Evolutionary conservation across 2,797 vertebrate genomes (phyloP).

Genomic region (Caiman crocodilus): DNA sequence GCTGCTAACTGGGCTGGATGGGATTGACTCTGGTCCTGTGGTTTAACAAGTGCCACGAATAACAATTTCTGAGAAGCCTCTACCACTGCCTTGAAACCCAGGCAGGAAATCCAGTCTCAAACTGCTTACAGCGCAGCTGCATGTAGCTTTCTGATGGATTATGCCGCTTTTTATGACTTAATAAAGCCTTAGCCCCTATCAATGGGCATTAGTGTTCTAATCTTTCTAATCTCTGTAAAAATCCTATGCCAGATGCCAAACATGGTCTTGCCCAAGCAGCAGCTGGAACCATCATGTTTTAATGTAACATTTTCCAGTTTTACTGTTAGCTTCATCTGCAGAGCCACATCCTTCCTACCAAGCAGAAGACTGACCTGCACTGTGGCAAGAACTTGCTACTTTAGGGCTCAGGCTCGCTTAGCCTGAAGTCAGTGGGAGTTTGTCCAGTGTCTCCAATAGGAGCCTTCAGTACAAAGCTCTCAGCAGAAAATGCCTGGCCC

Average conservation of each 20-base stretch:
- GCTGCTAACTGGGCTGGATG: not conserved
- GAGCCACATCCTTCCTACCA: not conserved
- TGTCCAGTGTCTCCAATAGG: not conserved
- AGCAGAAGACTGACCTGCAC: not conserved
- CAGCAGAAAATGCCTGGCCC: not conserved
- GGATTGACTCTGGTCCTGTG: accelerated
- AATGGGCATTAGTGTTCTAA: constrained; percentile 45
- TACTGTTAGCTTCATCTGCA: not conserved
- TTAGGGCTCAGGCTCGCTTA: not conserved
- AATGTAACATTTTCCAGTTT: not conserved
- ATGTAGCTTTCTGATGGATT: constrained; percentile 53
- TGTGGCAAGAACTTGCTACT: not conserved
- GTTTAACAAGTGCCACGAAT: not conserved
- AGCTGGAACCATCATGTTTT: constrained; percentile 34
- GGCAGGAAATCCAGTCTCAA: constrained; percentile 53
- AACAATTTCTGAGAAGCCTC: constrained; percentile 10
- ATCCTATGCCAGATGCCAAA: constrained; percentile 26
- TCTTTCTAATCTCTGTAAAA: constrained; percentile 57
- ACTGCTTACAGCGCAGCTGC: constrained; percentile 34
- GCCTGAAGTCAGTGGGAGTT: not conserved
- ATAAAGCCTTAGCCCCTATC: constrained; percentile 67
- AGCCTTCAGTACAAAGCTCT: not conserved
- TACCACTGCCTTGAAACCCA: not conserved
- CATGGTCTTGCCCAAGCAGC: not conserved
- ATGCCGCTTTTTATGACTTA: constrained; percentile 66